These are phyloP conservation scores for Drosophila insularis DNA, from an alignment of 1,140 invertebrate genomes.

Conservation along the genomic window DNA sequence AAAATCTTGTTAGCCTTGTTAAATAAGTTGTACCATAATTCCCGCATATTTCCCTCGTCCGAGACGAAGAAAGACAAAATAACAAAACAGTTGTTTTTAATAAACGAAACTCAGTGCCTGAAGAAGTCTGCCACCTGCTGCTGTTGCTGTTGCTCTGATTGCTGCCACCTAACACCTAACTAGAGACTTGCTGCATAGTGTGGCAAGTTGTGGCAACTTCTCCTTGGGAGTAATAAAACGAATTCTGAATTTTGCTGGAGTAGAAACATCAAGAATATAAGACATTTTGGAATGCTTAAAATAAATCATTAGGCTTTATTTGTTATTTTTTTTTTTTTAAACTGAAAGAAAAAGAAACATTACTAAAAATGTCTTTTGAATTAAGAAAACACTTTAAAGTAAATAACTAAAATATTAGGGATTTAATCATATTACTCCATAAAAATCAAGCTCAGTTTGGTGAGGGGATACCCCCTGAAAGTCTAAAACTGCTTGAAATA, in stretches of 20 bases:
- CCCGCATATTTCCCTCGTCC: conserved; percentile 16
- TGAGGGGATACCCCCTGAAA: no score
- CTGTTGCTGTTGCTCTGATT: conserved; percentile 33
- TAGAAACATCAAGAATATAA: no score
- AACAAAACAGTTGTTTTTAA: conserved; percentile 48
- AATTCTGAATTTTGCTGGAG: neutral
- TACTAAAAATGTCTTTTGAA: no score
- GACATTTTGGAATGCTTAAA: no score
- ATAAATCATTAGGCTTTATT: no score
- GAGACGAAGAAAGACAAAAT: neutral
- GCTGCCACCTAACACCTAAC: neutral
- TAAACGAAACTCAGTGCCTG: conserved; percentile 38
- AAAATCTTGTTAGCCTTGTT: conserved; percentile 6
- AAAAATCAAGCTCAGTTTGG: no score
- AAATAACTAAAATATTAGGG: no score
- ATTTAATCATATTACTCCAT: no score
- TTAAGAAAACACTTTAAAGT: no score
- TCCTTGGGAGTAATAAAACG: neutral
- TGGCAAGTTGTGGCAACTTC: neutral
- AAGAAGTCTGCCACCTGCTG: conserved; percentile 19
- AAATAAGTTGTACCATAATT: conserved; percentile 16
- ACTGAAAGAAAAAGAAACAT: no score
- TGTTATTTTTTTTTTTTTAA: no score
- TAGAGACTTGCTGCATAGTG: neutral
- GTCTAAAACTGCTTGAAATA: no score